A percentile compares a stretch with the other conserved stretches of the same genome.
These are phyloP conservation scores for Mareca penelope DNA, from an alignment of 2,797 vertebrate genomes.

Conservation along the genomic window DNA sequence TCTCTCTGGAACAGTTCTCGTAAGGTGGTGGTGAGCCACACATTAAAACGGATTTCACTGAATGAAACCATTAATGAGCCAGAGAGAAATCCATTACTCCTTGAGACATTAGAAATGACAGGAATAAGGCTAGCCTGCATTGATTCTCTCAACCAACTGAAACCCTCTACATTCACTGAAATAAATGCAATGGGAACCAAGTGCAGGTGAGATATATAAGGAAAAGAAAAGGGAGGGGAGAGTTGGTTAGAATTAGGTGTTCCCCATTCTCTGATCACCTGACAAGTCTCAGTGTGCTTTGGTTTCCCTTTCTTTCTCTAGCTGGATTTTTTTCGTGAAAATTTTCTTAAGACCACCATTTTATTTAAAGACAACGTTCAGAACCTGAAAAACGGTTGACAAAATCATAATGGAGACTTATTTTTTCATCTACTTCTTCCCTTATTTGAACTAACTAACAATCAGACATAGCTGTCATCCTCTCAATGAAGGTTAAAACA, in stretches of 20 bases:
- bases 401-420: not conserved
- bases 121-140: not conserved
- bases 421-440: not conserved
- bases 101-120: not conserved
- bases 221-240: not conserved
- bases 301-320: not conserved
- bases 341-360: not conserved
- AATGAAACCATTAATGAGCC: not conserved
- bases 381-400: not conserved
- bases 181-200: not conserved
- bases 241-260: not conserved
- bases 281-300: not conserved
- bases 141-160: not conserved
- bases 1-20: not conserved
- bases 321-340: not conserved
- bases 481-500: not conserved
- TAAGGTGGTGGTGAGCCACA: not conserved
- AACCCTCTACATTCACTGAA: not conserved
- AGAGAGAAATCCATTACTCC: not conserved
- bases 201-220: not conserved
- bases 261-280: not conserved
- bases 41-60: not conserved
- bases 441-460: not conserved
- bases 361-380: not conserved
- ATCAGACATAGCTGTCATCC: not conserved